A percentile compares a stretch with the other conserved stretches of the same genome.
Evolutionary conservation across 2,797 vertebrate genomes (phyloP).

Genomic region (Karalla daura): DNA sequence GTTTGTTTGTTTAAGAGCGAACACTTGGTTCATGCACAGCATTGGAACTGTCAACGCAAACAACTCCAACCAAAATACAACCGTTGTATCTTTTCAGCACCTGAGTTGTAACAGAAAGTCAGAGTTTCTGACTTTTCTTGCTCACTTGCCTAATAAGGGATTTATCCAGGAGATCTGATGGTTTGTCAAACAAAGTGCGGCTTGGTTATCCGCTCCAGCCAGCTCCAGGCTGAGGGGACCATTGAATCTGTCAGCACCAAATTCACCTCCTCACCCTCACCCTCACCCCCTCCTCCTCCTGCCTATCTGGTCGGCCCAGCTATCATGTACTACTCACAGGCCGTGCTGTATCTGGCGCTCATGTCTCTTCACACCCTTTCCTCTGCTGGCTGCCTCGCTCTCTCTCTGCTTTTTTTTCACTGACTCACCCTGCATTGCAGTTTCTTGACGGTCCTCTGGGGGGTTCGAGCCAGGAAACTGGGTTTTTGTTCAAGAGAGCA

Average conservation of each 20-base stretch:
- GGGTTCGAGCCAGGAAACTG: slow-evolving; percentile 45
- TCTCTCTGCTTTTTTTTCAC: slow-evolving; percentile 10
- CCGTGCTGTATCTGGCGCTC: slow-evolving; percentile 37
- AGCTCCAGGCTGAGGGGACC: slow-evolving; percentile 36
- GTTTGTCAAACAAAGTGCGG: slow-evolving; percentile 44
- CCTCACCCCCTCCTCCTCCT: slow-evolving; percentile 33
- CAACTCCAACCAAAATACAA: too few species aligned
- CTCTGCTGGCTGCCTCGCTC: slow-evolving; percentile 7
- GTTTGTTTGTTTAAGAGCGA: too few species aligned
- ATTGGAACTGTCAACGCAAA: too few species aligned
- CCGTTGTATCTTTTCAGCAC: too few species aligned
- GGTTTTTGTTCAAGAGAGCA: slow-evolving; percentile 37
- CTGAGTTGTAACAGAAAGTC: not conserved
- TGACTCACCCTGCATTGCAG: slow-evolving; percentile 74
- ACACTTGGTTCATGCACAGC: too few species aligned
- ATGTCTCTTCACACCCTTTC: slow-evolving; percentile 39
- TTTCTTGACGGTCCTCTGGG: slow-evolving; percentile 52
- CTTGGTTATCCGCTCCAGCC: slow-evolving; percentile 47
- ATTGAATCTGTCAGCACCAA: slow-evolving; percentile 72
- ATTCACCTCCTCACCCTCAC: slow-evolving; percentile 38
- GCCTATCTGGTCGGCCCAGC: slow-evolving; percentile 17
- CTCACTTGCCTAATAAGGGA: slow-evolving; percentile 12
- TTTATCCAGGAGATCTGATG: slow-evolving; percentile 29
- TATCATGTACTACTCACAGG: slow-evolving; percentile 15
- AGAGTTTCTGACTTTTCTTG: not conserved